phyloP scores from a whole-genome alignment of 2,797 vertebrate genomes.

The Hyperoplus lanceolatus region DNA sequence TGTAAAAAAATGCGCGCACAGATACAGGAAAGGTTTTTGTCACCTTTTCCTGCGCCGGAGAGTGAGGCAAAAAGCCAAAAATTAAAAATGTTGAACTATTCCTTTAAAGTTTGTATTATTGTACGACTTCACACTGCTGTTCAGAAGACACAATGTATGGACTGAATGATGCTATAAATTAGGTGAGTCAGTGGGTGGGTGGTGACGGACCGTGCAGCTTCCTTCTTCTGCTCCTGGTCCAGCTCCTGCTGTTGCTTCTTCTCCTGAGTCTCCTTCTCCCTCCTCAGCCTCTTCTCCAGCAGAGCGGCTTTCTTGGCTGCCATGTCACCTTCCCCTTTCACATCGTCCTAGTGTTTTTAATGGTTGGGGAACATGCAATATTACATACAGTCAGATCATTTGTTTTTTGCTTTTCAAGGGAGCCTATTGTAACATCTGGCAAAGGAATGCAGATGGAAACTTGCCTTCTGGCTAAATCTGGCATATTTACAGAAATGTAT shows the following conservation, averaged over 20 bases:
- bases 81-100: no score
- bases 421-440: no score
- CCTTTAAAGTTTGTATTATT: no score
- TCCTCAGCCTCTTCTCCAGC: constrained; percentile 93
- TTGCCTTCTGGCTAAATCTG: no score
- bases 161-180: background rate
- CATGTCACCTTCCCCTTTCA: constrained; percentile 95
- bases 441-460: no score
- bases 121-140: background rate
- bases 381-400: background rate
- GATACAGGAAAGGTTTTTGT: no score
- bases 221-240: constrained; percentile 93
- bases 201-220: constrained; percentile 88
- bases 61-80: no score
- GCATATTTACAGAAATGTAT: no score
- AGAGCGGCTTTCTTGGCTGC: constrained; percentile 94
- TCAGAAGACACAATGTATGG: background rate
- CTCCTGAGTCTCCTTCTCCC: constrained; percentile 93
- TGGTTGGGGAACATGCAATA: background rate
- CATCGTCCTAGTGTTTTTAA: constrained; percentile 89
- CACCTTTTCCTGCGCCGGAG: no score
- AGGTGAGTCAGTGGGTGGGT: background rate
- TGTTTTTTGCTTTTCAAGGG: no score
- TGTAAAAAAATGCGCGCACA: no score
- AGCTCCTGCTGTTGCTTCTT: constrained; percentile 93